Percentiles rank a stretch among this genome's conserved stretches.
phyloP scores from a whole-genome alignment of 2,888 invertebrate genomes.

The Tachina fera region DNA sequence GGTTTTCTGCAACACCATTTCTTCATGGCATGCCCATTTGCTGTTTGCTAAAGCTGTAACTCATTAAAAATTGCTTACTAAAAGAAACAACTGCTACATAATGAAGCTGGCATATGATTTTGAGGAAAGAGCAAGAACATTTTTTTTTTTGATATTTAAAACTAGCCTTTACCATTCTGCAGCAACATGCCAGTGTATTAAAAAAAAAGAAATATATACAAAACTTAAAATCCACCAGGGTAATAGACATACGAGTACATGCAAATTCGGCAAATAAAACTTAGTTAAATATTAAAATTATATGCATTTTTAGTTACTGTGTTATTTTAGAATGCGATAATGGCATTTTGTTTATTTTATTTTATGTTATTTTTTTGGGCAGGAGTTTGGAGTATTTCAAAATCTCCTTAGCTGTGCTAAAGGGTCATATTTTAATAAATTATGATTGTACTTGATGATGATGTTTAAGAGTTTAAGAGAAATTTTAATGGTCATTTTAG shows the following conservation, averaged over 20 bases:
- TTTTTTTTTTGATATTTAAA: slow-evolving; percentile 17
- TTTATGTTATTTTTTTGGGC: slow-evolving; percentile 2
- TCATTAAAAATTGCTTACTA: slow-evolving; percentile 71
- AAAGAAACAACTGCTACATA: slow-evolving; percentile 45
- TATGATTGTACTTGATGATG: slow-evolving; percentile 16
- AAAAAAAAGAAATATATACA: neutral
- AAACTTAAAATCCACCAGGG: neutral
- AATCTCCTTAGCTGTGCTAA: neutral
- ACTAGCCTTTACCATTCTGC: slow-evolving; percentile 38
- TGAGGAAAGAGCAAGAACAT: neutral
- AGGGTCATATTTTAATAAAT: slow-evolving; percentile 40
- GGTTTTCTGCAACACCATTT: slow-evolving; percentile 23
- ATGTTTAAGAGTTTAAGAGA: slow-evolving; percentile 18
- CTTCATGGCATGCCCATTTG: slow-evolving; percentile 55
- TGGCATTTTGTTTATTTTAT: slow-evolving; percentile 27
- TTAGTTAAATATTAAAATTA: slow-evolving; percentile 61
- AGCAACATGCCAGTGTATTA: slow-evolving; percentile 7
- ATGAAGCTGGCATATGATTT: slow-evolving; percentile 29
- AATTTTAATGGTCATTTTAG: neutral
- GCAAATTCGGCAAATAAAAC: slow-evolving; percentile 18
- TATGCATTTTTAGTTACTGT: slow-evolving; percentile 55
- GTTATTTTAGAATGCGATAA: slow-evolving; percentile 46
- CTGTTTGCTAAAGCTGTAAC: slow-evolving; percentile 63
- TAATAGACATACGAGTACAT: neutral
- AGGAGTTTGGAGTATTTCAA: slow-evolving; percentile 7